phyloP scores from a whole-genome alignment of 2,797 vertebrate species.

The Muscicapa comitata region DNA sequence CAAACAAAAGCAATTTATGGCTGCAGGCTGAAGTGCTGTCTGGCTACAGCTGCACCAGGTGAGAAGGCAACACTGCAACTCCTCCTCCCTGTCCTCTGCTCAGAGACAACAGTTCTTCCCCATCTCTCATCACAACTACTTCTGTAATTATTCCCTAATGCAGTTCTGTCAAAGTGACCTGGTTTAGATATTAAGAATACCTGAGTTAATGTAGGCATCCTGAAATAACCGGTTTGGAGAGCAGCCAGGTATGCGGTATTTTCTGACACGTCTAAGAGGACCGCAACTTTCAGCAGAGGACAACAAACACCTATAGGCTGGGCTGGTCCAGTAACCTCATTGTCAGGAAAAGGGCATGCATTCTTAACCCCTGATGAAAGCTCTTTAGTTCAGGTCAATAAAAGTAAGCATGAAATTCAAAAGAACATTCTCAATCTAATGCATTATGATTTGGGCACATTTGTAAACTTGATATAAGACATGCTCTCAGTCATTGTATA shows the following conservation, averaged over 20 bases:
- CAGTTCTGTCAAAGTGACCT: slow-evolving; percentile 34
- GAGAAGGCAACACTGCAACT: not conserved
- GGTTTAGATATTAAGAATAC: slow-evolving; percentile 38
- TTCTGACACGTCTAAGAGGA: not conserved
- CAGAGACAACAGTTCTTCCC: slow-evolving; percentile 16
- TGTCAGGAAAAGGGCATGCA: not conserved
- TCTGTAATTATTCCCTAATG: not conserved
- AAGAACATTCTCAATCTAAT: not conserved
- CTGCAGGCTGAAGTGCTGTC: not conserved
- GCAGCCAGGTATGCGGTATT: not conserved
- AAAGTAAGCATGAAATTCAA: not conserved
- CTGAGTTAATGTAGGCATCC: slow-evolving; percentile 14
- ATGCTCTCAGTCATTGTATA: not conserved
- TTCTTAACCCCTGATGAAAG: not conserved
- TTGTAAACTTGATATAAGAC: not conserved
- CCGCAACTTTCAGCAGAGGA: not conserved
- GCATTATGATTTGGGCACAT: not conserved
- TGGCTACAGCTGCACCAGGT: not conserved
- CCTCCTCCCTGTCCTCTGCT: not conserved
- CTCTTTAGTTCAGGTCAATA: not conserved
- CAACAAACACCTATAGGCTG: not conserved
- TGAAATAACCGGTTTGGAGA: slow-evolving; percentile 24
- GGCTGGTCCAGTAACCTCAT: not conserved
- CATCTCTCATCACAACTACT: not conserved
- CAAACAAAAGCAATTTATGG: not conserved